phyloP scores from a whole-genome alignment of 2,113 vertebrate genomes.

The Raja brachyura region DNA sequence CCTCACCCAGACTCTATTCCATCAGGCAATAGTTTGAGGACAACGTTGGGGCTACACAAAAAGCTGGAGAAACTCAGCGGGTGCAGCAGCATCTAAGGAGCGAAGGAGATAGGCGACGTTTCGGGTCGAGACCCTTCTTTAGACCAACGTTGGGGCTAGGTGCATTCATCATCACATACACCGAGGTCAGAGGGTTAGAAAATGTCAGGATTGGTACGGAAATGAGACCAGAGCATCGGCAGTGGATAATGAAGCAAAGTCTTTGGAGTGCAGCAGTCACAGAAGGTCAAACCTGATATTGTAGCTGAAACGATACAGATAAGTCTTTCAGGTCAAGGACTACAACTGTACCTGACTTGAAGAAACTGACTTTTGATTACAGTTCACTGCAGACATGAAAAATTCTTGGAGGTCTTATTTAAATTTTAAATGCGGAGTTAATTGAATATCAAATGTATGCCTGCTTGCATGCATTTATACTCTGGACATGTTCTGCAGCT shows the following conservation, averaged over 20 bases:
- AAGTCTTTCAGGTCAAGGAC: constrained; percentile 18
- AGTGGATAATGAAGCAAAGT: constrained; percentile 18
- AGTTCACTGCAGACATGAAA: constrained; percentile 21
- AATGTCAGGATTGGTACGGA: neutral
- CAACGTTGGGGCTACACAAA: neutral
- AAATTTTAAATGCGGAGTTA: constrained; percentile 21
- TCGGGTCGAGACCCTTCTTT: too few species aligned
- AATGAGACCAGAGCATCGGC: neutral
- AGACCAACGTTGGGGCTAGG: neutral
- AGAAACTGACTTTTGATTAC: neutral
- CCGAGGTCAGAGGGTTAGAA: neutral
- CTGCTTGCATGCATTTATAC: neutral
- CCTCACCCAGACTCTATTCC: constrained; percentile 1
- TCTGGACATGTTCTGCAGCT: neutral
- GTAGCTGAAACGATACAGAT: neutral
- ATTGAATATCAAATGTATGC: constrained; percentile 30
- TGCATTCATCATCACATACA: neutral
- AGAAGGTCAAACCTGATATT: constrained; percentile 30
- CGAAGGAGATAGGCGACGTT: too few species aligned
- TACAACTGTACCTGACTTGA: constrained; percentile 11
- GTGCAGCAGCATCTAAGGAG: too few species aligned
- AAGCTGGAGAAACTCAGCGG: too few species aligned
- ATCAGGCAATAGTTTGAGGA: neutral
- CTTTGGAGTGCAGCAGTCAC: neutral
- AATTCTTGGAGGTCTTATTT: neutral